These are phyloP conservation scores for Eupithecia subfuscata DNA, from an alignment of 2,888 invertebrate species.

Conservation along the genomic window DNA sequence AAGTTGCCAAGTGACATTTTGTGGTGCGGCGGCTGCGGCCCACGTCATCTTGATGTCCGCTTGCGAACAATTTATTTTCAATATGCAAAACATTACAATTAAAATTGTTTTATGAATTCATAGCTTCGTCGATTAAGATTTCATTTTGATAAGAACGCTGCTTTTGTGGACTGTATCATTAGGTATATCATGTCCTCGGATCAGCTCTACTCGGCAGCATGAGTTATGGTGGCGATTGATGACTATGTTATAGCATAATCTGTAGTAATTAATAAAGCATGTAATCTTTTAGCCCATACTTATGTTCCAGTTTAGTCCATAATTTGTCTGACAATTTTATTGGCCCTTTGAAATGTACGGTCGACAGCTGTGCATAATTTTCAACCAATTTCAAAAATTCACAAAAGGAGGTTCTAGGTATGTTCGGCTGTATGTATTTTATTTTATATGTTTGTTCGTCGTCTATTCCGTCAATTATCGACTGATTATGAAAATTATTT, in stretches of 20 bases:
- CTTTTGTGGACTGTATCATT: slow-evolving; percentile 71
- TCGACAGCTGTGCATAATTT: slow-evolving; percentile 9
- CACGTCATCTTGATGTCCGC: slow-evolving; percentile 66
- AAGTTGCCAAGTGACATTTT: slow-evolving; percentile 80
- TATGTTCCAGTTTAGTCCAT: slow-evolving; percentile 26
- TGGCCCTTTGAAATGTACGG: slow-evolving; percentile 12
- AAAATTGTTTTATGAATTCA: slow-evolving; percentile 77
- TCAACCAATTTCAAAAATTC: neutral
- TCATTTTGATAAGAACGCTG: slow-evolving; percentile 74
- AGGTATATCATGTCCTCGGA: slow-evolving; percentile 58
- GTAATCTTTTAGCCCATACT: slow-evolving; percentile 37
- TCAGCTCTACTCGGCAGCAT: slow-evolving; percentile 44
- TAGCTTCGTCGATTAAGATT: slow-evolving; percentile 77
- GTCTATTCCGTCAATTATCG: too few species aligned
- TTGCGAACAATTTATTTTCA: slow-evolving; percentile 72
- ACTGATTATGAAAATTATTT: too few species aligned
- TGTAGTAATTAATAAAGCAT: slow-evolving; percentile 42
- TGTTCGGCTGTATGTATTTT: too few species aligned
- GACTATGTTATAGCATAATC: slow-evolving; percentile 45
- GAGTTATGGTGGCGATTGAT: slow-evolving; percentile 58
- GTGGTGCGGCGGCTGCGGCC: slow-evolving; percentile 61
- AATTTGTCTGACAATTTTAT: slow-evolving; percentile 19
- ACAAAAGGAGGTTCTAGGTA: too few species aligned
- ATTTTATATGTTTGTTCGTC: too few species aligned
- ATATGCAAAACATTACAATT: slow-evolving; percentile 79